Evolutionary conservation across 2,888 invertebrate genomes (phyloP).

Genomic region (Alsophila aescularia): DNA sequence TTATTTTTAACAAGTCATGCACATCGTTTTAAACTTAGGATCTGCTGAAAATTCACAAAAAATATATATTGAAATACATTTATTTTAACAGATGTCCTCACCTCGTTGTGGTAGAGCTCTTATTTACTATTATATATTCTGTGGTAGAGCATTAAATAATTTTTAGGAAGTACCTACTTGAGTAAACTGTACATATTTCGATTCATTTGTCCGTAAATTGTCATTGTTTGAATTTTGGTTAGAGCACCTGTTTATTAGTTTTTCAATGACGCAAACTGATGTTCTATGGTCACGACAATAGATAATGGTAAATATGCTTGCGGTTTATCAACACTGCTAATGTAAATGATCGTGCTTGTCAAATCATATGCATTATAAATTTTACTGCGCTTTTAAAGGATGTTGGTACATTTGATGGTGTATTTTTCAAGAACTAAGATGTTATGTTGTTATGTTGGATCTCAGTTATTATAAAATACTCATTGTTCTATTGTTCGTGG

Average conservation of each 20-base stretch:
- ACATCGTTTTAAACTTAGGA: too few species aligned
- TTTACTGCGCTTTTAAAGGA: slow-evolving; percentile 21
- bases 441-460: slow-evolving; percentile 75
- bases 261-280: slow-evolving; percentile 12
- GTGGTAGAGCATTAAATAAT: not conserved
- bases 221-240: slow-evolving; percentile 4
- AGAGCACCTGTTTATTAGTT: slow-evolving; percentile 10
- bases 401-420: slow-evolving; percentile 32
- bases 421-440: slow-evolving; percentile 67
- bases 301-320: not conserved
- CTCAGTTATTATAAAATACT: too few species aligned
- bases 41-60: too few species aligned
- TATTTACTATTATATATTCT: too few species aligned
- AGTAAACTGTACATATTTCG: not conserved
- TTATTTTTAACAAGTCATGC: too few species aligned
- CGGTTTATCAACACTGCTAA: not conserved
- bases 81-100: too few species aligned
- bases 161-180: not conserved
- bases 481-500: slow-evolving; percentile 80
- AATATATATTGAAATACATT: too few species aligned
- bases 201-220: slow-evolving; percentile 11
- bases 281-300: not conserved
- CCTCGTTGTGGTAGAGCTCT: too few species aligned
- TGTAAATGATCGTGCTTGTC: slow-evolving; percentile 12
- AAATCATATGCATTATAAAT: slow-evolving; percentile 21